A percentile compares a stretch with the other conserved stretches of the same genome.
Conservation (phyloP, 2,888 invertebrate species). For the Troides oblongomaculatus region DNA sequence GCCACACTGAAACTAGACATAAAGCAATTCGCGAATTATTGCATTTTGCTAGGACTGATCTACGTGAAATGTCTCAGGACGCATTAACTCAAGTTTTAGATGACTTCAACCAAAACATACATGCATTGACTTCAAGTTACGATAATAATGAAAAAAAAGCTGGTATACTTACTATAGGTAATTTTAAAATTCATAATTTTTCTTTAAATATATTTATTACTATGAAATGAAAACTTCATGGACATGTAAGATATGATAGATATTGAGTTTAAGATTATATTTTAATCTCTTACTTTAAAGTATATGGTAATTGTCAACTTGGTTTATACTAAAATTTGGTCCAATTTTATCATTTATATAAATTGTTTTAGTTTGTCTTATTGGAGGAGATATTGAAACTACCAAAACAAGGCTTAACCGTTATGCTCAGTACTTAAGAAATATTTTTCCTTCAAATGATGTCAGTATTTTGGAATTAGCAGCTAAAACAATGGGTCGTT, state of each 20-base stretch:
- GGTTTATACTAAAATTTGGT: not conserved
- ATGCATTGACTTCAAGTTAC: conserved; percentile 94
- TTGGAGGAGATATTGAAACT: conserved; percentile 94
- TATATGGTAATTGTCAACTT: not conserved
- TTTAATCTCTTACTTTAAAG: not conserved
- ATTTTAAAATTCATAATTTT: conserved; percentile 30
- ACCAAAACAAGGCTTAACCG: conserved; percentile 92
- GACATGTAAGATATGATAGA: not conserved
- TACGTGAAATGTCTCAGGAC: conserved; percentile 93
- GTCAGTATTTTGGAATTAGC: conserved; percentile 95
- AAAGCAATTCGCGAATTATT: conserved; percentile 93
- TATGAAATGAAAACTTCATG: not conserved
- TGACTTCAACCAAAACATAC: conserved; percentile 96
- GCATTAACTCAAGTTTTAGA: conserved; percentile 92
- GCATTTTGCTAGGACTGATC: conserved; percentile 92
- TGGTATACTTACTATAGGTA: conserved; percentile 94
- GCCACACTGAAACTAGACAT: conserved; percentile 89
- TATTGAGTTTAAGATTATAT: not conserved
- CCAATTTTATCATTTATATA: not conserved
- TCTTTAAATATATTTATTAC: not conserved
- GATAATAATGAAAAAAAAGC: conserved; percentile 97
- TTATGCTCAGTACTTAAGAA: conserved; percentile 94
- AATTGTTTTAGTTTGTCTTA: conserved; percentile 88
- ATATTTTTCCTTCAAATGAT: conserved; percentile 93
- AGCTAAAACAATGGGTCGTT: conserved; percentile 94